phyloP scores from a whole-genome alignment of 2,113 vertebrate genomes.

The Pica pica region DNA sequence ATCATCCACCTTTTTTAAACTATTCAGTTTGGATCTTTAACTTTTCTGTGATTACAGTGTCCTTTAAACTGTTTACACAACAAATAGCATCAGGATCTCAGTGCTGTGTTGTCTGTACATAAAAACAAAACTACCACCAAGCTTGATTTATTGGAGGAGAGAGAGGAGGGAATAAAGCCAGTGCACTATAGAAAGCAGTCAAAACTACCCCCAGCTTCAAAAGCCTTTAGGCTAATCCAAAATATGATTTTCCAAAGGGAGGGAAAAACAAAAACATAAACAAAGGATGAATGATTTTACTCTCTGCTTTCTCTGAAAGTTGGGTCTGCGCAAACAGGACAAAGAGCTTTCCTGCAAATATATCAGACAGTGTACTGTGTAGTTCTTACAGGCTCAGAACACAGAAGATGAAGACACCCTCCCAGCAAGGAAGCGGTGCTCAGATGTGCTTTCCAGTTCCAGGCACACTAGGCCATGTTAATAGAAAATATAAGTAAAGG shows the following conservation, averaged over 20 bases:
- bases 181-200: background rate
- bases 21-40: background rate
- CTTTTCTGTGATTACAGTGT: too few species aligned
- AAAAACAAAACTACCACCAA: background rate
- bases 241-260: background rate
- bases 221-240: background rate
- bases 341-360: background rate
- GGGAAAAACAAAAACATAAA: background rate
- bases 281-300: background rate
- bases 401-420: background rate
- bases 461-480: background rate
- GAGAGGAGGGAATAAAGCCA: background rate
- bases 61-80: background rate
- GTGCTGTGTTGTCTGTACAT: background rate
- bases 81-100: background rate
- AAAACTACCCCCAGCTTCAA: background rate
- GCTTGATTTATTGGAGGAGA: background rate
- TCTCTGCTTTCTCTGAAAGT: background rate
- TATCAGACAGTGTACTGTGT: background rate
- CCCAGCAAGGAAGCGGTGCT: background rate
- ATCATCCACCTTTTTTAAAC: background rate
- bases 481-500: background rate
- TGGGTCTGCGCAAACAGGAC: background rate
- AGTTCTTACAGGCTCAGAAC: background rate
- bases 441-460: background rate